Conservation (phyloP, 2,797 vertebrate species). For the Lagorchestes hirsutus region DNA sequence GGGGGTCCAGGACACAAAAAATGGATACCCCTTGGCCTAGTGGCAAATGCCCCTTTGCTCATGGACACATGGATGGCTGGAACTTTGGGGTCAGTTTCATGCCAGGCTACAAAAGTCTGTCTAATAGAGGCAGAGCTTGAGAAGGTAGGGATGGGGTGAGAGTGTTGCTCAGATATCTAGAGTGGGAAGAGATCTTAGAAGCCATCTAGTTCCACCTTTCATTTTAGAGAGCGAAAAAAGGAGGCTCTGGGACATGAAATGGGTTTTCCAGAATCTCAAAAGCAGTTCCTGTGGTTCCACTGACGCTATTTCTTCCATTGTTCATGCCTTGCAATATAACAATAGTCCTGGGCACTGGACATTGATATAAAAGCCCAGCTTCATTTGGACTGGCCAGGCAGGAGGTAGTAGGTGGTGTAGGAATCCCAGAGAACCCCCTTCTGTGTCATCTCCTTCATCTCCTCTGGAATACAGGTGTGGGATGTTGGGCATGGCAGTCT, state of each 20-base stretch:
- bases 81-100: not conserved
- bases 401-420: conserved; percentile 88
- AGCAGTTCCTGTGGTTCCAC: not conserved
- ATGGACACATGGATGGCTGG: not conserved
- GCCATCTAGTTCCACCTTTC: not conserved
- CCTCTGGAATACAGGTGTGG: conserved; percentile 89
- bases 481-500: conserved; percentile 82
- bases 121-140: not conserved
- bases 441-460: conserved; percentile 86
- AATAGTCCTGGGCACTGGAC: not conserved
- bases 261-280: not conserved
- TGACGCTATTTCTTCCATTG: not conserved
- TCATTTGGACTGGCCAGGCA: conserved; percentile 88
- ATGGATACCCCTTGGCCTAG: not conserved
- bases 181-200: too few relatives aligned
- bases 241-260: not conserved
- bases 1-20: not conserved
- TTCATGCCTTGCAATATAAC: not conserved
- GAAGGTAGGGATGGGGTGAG: not conserved
- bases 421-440: conserved; percentile 86
- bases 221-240: not conserved
- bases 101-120: not conserved
- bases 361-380: not conserved
- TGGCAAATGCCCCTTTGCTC: not conserved
- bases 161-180: not conserved